Evolutionary conservation across 2,113 vertebrate species (phyloP), one percentile per base, ranked within the genome.

Genomic region (Siniperca chuatsi): DNA sequence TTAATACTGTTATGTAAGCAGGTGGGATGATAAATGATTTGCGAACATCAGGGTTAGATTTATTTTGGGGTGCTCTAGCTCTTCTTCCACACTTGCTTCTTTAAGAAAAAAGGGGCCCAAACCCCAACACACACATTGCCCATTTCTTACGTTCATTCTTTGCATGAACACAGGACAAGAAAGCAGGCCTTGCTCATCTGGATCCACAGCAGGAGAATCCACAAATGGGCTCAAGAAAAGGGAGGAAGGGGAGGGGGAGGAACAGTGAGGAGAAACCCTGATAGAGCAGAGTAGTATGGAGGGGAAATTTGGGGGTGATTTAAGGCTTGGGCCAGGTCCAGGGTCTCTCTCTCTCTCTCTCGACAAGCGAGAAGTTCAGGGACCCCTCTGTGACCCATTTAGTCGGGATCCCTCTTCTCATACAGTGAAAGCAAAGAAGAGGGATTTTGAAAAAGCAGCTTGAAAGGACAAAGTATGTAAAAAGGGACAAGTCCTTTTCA

Each of bases 361-460:
- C 23, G 12, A 66, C 35, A 82, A 81, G 73, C 13, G 23, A 72
- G 75, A 79, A 77, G 60, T 84, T 84, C 73, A 83, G 81, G 78
- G 81, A 88, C 88, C 88, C 83, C 75, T 88, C 60, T 75, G 62
- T 78, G 84, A 89, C 73, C 82, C 77, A 81, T 78, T 92, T 79
- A 87, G 84, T 54, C 46, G 7, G 37, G 73, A 90, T 85, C 74
- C 64, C 65, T 84, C 78, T 81, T 50, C 73, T 87, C 66, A 79
- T 54, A 81, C 46, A 68, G 79, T 1, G 25, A 65, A 42, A 61
- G 80, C 25, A 52, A 35, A 73, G 50, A 55, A 55, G 21, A 65
- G 44, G 70, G 61, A 44, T n/a, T 81, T 37, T 71, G 57, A 86
- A 75, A 48, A 87, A 83, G 80, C 37, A 11, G 69, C 57, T 73